Base-by-base conservation (phyloP, 2,113 vertebrate genomes). In the Psophia crepitans region DNA sequence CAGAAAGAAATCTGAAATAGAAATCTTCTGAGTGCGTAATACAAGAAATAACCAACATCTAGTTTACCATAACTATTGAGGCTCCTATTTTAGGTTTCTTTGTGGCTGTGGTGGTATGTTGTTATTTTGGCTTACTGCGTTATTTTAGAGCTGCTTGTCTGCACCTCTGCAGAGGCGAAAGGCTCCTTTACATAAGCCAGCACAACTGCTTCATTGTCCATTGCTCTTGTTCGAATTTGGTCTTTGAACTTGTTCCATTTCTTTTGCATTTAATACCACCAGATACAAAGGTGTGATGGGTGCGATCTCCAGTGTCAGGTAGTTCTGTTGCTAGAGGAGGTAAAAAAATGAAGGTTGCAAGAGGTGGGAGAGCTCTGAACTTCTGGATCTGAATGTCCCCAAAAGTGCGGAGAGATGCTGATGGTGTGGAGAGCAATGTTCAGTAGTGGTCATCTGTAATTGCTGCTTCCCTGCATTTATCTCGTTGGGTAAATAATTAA, bases 11-110 rank as follows among this genome's bases (percentile, higher is more conserved):
- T 94, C 65, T 92, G 92, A 88, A 96, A 89, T 90, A 90, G 87
- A 96, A 85, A 92, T 97, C 89, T 96, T 94, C 74, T 77, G 81
- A 84, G 84, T 96, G 56, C 65, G 49, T 89, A 92, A 89, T 92
- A 87, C 61, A 60, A 83, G 91, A 94, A 95, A 96, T 88, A 95
- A 49, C 76, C 65, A 78, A 87, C 66, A 41, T 39, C 37, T 66
- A 64, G 43, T 79, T 49, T 69, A 60, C 6, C 54, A 6, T 37
- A 66, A 49, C 33, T 64, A 24, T 12, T 48, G 66, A 56, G 48
- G 26, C 15, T 85, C 12, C 57, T 91, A 8, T 68, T 82, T 89
- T 30, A 54, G 70, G 37, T 16, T 61, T 63, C 30, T 60, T 43
- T 61, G 17, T 30, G 68, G 26, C 73, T 56, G 26, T 75, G 46